Base-by-base conservation (phyloP, 2,888 invertebrate species). In the Crossocerus cetratus region DNA sequence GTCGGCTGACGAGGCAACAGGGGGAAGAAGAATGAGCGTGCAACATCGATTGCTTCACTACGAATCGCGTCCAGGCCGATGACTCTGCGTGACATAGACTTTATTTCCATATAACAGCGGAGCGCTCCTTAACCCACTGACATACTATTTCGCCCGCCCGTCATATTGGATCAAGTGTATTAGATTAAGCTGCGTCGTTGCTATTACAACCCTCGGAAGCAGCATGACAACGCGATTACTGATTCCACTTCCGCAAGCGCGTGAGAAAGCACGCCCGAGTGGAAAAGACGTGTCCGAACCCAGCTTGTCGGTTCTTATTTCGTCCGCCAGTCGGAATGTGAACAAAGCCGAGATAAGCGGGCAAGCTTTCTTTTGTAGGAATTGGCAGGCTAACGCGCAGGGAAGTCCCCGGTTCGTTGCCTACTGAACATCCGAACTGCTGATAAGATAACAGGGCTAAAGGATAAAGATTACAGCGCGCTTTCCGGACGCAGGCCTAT, bases 381-480 rank as follows among this genome's bases (percentile, higher is more conserved):
- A 69, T 63, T 23, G 49, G 43, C 45, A 13, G 22, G 18, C 14
- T 42, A 1, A 13, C 32, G 20, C 32, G 11, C 18, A 45, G 56
- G 16, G 69, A 67, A 20, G 67, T 32, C 54, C 49, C 61, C n/a
- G 13, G 2, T 13, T 53, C 14, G 32, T 32, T 49, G 1, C 5
- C 22, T 16, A 43, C 20, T 18, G n/a, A 43, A 42, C 20, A 32
- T 61, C 20, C 49, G 45, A 43, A n/a, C 16, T 2, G 2, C 20
- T 2, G 77, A 77, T 77, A 77, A 78, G 77, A 77, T 77, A 77
- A 69, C 22, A 16, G 55, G 42, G 43, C 61, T 20, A 55, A 62
- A 67, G 62, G 60, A 69, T 67, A 20, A 69, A 58, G 66, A 74
- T 69, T 59, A 60, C 4, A 20, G n/a, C 23, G 22, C 61, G 58